Conservation (phyloP, 2,888 invertebrate genomes). For the Heliconius aoede region DNA sequence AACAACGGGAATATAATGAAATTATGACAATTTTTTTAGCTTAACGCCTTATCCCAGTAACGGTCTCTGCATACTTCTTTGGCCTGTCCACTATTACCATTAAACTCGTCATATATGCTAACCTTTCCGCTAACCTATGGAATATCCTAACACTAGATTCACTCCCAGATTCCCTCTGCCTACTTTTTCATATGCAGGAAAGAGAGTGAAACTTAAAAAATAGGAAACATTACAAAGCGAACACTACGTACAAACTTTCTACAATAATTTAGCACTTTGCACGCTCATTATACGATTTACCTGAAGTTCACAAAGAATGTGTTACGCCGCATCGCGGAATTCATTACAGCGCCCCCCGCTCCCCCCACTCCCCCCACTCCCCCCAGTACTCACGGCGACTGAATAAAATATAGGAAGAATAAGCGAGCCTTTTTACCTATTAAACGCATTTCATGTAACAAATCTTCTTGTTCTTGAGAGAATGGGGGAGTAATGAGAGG, state of each 20-base stretch:
- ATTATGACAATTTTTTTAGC: neutral
- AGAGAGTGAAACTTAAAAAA: neutral
- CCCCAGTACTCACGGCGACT: conserved; percentile 65
- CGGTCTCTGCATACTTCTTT: neutral
- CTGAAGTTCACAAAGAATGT: conserved; percentile 48
- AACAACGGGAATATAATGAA: neutral
- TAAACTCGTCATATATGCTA: too few species aligned
- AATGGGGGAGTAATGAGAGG: conserved; percentile 7
- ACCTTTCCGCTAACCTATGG: too few species aligned
- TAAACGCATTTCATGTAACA: conserved; percentile 78
- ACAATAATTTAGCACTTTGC: conserved; percentile 13
- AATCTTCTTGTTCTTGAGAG: conserved; percentile 56
- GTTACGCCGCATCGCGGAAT: conserved; percentile 63
- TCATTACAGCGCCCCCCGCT: conserved; percentile 65
- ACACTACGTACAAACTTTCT: conserved; percentile 1
- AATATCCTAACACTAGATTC: too few species aligned
- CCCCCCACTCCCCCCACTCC: conserved; percentile 53
- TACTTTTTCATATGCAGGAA: too few species aligned
- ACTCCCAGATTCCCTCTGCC: too few species aligned
- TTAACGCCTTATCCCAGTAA: too few species aligned
- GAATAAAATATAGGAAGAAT: conserved; percentile 77
- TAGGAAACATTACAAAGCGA: neutral
- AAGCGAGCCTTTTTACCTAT: conserved; percentile 77
- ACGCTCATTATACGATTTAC: conserved; percentile 28
- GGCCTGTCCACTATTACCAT: neutral